A percentile compares a stretch with the other conserved stretches of the same genome.
Conservation (phyloP, 1,140 invertebrate genomes). For the Atta cephalotes region DNA sequence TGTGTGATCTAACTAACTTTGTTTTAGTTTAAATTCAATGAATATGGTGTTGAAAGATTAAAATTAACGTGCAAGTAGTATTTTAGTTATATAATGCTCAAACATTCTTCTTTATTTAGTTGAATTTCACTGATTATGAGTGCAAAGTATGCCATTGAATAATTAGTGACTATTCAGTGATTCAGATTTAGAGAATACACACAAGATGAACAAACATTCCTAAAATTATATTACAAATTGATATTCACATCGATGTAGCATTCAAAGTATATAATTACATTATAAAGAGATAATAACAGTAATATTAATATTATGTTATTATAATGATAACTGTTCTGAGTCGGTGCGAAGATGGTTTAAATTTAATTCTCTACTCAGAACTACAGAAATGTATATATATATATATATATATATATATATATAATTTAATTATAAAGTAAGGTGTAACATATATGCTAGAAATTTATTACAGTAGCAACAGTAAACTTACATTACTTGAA, state of each 20-base stretch:
- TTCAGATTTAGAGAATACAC: background rate
- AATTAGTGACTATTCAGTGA: no score
- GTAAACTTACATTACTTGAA: constrained; percentile 19
- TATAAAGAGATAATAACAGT: background rate
- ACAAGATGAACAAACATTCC: background rate
- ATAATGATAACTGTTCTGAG: constrained; percentile 1
- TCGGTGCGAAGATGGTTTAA: constrained; percentile 2
- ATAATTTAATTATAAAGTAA: constrained; percentile 30
- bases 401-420: background rate
- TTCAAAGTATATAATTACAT: background rate
- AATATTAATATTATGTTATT: constrained; percentile 19
- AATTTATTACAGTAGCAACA: constrained; percentile 6
- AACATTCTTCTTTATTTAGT: no score
- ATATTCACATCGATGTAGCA: background rate
- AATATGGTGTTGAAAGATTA: no score
- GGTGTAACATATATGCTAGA: background rate
- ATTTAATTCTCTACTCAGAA: constrained; percentile 9
- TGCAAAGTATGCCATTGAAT: no score
- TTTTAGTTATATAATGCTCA: no score
- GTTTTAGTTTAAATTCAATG: no score
- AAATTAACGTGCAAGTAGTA: no score
- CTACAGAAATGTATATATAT: background rate
- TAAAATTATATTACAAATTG: constrained; percentile 1
- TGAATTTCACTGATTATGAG: no score
- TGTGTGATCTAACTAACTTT: no score